phyloP scores from a whole-genome alignment of 2,797 vertebrate genomes.

The Craterocephalus amniculus region DNA sequence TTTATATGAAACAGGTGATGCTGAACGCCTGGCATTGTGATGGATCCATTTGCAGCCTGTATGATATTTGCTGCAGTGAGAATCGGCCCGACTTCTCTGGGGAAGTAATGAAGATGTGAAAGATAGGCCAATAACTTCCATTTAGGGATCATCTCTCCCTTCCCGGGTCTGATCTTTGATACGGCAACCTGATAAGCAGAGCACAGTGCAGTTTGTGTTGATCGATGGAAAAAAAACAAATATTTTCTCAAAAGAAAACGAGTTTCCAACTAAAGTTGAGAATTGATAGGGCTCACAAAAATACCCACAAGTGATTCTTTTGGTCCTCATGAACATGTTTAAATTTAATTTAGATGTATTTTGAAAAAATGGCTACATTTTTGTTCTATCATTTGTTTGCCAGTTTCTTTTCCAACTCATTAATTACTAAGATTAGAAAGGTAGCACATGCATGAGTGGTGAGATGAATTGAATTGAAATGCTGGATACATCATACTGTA shows the following conservation, averaged over 20 bases:
- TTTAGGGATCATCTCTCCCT: slow-evolving; percentile 46
- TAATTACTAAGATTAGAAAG: slow-evolving; percentile 9
- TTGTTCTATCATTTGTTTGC: slow-evolving; percentile 9
- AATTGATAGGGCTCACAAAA: slow-evolving; percentile 18
- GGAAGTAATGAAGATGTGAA: slow-evolving; percentile 35
- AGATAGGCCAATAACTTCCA: slow-evolving; percentile 54
- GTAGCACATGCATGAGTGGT: slow-evolving; percentile 3
- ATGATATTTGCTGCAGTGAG: slow-evolving; percentile 29
- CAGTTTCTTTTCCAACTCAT: slow-evolving; percentile 13
- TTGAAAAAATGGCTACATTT: not conserved
- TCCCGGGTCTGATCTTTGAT: slow-evolving; percentile 44
- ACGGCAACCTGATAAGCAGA: slow-evolving; percentile 43
- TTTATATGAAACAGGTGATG: too few species aligned
- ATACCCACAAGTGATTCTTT: not conserved
- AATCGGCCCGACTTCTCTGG: slow-evolving; percentile 30
- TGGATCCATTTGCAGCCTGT: slow-evolving; percentile 37
- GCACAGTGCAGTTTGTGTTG: slow-evolving; percentile 23
- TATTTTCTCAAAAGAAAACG: slow-evolving; percentile 19
- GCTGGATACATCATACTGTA: not conserved
- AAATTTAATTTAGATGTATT: too few species aligned
- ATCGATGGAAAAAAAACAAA: slow-evolving; percentile 10
- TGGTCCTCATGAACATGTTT: not conserved
- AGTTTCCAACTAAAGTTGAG: slow-evolving; percentile 10
- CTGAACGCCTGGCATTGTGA: slow-evolving; percentile 8
- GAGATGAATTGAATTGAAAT: slow-evolving; percentile 7